Conservation (phyloP, 2,113 vertebrate species). For the Progne subis region DNA sequence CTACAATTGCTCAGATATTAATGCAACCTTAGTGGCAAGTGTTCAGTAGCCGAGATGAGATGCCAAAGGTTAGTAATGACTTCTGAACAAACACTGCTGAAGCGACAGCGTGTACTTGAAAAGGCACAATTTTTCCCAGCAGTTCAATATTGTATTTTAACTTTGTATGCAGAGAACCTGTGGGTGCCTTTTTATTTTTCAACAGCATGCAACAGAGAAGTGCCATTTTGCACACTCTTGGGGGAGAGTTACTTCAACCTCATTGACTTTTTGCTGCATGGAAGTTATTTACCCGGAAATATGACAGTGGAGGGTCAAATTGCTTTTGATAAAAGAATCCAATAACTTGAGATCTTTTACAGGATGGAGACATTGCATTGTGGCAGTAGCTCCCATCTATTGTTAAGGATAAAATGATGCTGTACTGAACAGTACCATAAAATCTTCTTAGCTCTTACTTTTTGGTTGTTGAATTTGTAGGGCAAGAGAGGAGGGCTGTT, state of each 20-base stretch:
- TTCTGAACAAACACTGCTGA: conserved; percentile 63
- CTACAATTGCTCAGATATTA: conserved; percentile 56
- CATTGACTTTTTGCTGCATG: conserved; percentile 29
- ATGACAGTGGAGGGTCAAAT: not conserved
- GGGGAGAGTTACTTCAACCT: conserved; percentile 40
- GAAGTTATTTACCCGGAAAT: conserved; percentile 34
- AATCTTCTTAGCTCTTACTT: not conserved
- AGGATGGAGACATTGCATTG: not conserved
- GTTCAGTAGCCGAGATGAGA: conserved; percentile 57
- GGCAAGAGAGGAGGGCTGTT: not conserved
- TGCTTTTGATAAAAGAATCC: not conserved
- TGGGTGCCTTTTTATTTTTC: conserved; percentile 55
- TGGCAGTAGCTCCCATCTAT: not conserved
- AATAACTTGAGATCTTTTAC: not conserved
- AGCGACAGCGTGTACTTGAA: conserved; percentile 12
- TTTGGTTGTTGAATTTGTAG: not conserved
- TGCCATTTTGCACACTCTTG: not conserved
- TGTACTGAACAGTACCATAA: not conserved
- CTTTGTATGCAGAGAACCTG: conserved; percentile 32
- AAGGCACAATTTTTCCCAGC: not conserved
- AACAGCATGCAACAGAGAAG: conserved; percentile 1
- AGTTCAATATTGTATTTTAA: conserved; percentile 55
- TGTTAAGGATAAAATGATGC: not conserved
- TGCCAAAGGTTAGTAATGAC: conserved; percentile 72
- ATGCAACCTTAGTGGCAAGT: conserved; percentile 25